Evolutionary conservation across 2,797 vertebrate genomes (phyloP), one percentile per base, ranked within the genome.

Genomic region (Percopsis omiscomaycus): DNA sequence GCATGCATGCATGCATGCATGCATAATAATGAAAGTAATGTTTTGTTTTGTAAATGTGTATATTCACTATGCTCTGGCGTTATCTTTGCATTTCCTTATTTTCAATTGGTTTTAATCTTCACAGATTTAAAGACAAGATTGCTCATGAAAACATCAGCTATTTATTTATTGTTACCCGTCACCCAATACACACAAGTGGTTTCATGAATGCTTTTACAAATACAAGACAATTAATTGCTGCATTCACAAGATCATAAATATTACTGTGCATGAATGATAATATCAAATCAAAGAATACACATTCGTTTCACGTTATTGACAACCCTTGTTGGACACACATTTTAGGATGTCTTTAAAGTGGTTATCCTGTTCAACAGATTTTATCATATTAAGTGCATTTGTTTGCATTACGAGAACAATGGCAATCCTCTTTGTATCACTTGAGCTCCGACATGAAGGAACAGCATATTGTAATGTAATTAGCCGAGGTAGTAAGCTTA

Each of bases 181-280:
- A 1, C 1, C 22, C 22, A 22, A 22, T 22, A 22, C 22, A 22
- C 22, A 22, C 9, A 37, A 37, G 14, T 37, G 73, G 53, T 57
- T 78, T 74, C 28, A 49, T 52, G 69, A 61, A 73, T 71, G 44
- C 42, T 10, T 32, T 60, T 4, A 4, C 5, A 22, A 61, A 53
- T 22, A 59, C 8, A 48, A 48, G 13, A 59, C 50, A 60, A 54
- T 58, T 0, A 42, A 69, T 75, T 56, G 2, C 27, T 42, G 49
- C 13, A 8, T 29, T 13, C 47, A 42, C 37, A 42, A 42, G 37
- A 42, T 42, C 37, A 42, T 42, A 9, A 42, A 42, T 42, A 42
- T 8, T 42, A 42, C 0, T 6, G 5, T 37, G 9, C 30, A 56
- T 42, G 5, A 27, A 49, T 2, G 3, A 62, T 52, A 66, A 49